These are phyloP conservation scores for Octodonta nipae DNA, from an alignment of 2,888 invertebrate species.

Conservation along the genomic window DNA sequence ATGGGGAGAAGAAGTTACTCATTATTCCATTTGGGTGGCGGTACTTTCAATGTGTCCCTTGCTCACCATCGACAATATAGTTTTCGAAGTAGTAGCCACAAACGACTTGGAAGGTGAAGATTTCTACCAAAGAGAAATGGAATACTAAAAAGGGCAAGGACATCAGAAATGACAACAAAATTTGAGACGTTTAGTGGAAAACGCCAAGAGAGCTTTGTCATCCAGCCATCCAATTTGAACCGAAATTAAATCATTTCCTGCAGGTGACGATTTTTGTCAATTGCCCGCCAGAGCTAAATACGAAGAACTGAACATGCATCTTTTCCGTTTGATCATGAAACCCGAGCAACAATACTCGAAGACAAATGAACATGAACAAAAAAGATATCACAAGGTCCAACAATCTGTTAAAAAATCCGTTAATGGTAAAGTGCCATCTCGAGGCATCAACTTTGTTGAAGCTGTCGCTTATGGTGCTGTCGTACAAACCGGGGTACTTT, in stretches of 20 bases:
- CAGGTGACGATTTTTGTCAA: slow-evolving; percentile 97
- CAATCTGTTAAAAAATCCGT: slow-evolving; percentile 89
- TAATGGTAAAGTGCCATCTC: slow-evolving; percentile 92
- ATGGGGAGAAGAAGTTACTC: slow-evolving; percentile 94
- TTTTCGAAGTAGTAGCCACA: slow-evolving; percentile 82
- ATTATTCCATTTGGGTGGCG: slow-evolving; percentile 99
- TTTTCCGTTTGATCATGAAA: slow-evolving; percentile 82
- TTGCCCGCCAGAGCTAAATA: slow-evolving; percentile 96
- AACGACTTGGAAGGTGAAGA: slow-evolving; percentile 98
- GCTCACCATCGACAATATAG: slow-evolving; percentile 95
- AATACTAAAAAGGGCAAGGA: slow-evolving; percentile 98
- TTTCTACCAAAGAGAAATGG: slow-evolving; percentile 96
- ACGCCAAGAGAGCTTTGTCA: slow-evolving; percentile 91
- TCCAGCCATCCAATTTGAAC: slow-evolving; percentile 91
- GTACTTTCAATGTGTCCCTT: slow-evolving; percentile 96
- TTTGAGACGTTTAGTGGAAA: slow-evolving; percentile 91
- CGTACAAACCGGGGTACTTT: slow-evolving; percentile 94
- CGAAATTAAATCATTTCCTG: slow-evolving; percentile 96
- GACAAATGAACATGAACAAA: slow-evolving; percentile 97
- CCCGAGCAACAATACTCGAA: slow-evolving; percentile 92
- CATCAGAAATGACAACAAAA: slow-evolving; percentile 78
- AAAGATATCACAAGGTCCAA: slow-evolving; percentile 93
- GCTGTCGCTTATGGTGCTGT: slow-evolving; percentile 98
- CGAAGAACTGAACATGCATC: slow-evolving; percentile 92
- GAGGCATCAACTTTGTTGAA: slow-evolving; percentile 98